Percentiles rank a stretch among this genome's conserved stretches.
These are phyloP conservation scores for Hydractinia echinata DNA, from an alignment of 30 jellyfish, hydroid and myxozoan genomes.

Conservation along the genomic window DNA sequence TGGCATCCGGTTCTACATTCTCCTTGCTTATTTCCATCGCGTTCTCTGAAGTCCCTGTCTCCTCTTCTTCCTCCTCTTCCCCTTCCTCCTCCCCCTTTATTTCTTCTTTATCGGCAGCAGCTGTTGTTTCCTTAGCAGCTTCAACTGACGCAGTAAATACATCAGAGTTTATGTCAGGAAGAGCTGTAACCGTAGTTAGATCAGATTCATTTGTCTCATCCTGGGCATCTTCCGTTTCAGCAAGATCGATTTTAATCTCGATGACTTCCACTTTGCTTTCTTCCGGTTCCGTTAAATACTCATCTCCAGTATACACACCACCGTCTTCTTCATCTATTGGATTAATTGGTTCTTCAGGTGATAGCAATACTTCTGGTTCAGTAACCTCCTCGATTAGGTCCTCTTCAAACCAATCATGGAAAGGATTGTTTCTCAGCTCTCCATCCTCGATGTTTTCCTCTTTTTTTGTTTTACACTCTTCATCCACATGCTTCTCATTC, in stretches of 20 bases:
- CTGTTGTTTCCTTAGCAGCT: neutral
- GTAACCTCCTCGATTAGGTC: too few relatives aligned
- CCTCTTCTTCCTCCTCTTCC: neutral
- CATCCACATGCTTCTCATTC: neutral
- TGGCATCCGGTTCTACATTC: neutral
- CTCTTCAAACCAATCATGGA: too few relatives aligned
- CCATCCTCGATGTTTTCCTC: neutral
- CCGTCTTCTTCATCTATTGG: neutral
- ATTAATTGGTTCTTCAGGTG: neutral
- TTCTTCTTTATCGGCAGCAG: neutral
- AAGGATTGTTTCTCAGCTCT: too few relatives aligned
- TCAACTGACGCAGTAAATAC: neutral
- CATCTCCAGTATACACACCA: neutral
- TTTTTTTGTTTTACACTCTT: neutral
- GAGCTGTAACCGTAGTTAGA: conserved; percentile 1
- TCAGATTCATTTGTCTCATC: neutral
- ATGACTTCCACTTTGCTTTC: neutral
- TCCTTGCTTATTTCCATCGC: neutral
- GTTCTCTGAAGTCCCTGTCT: neutral
- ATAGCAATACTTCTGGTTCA: too few relatives aligned
- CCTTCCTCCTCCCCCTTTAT: neutral
- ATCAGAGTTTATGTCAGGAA: neutral
- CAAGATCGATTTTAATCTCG: neutral
- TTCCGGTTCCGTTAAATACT: too few relatives aligned
- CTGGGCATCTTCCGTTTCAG: neutral